Percentiles rank a stretch among this genome's conserved stretches.
Evolutionary conservation across 2,113 vertebrate species (phyloP).

Genomic region (Lonchura striata): DNA sequence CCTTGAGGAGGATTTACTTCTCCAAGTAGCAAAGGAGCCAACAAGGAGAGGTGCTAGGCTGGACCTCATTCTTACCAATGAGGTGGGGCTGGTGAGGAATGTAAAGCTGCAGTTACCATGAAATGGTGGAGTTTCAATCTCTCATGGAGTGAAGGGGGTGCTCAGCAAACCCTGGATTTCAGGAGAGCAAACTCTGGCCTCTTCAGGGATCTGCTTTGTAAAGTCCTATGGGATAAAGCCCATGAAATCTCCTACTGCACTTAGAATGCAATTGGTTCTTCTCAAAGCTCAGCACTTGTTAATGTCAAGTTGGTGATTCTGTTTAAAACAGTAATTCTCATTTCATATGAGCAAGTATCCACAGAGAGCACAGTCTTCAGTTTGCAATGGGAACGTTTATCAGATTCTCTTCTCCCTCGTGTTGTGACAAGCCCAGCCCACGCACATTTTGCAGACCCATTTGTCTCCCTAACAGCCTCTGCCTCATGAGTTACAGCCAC

Average conservation of each 20-base stretch:
- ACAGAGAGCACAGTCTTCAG: background rate
- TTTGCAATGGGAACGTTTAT: background rate
- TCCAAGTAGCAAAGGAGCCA: background rate
- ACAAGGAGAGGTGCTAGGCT: background rate
- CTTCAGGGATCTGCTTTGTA: background rate
- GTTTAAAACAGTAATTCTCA: conserved; percentile 9
- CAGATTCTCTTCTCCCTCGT: conserved; percentile 25
- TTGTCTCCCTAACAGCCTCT: conserved; percentile 21
- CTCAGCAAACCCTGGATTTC: background rate
- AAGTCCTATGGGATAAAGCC: background rate
- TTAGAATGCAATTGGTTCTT: background rate
- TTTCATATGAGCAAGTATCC: background rate
- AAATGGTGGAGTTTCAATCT: background rate
- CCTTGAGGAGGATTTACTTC: background rate
- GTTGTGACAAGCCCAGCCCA: conserved; percentile 52
- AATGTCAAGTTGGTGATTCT: background rate
- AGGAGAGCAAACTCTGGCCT: background rate
- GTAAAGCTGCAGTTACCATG: background rate
- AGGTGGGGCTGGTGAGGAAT: background rate
- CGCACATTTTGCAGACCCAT: conserved; percentile 17
- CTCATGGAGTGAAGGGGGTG: background rate
- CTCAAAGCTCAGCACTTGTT: background rate
- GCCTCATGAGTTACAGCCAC: background rate
- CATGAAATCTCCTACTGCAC: background rate
- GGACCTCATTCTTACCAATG: fast-evolving